Base-by-base conservation (phyloP, 2,888 invertebrate genomes). In the Spatulosminthurus flaviceps region DNA sequence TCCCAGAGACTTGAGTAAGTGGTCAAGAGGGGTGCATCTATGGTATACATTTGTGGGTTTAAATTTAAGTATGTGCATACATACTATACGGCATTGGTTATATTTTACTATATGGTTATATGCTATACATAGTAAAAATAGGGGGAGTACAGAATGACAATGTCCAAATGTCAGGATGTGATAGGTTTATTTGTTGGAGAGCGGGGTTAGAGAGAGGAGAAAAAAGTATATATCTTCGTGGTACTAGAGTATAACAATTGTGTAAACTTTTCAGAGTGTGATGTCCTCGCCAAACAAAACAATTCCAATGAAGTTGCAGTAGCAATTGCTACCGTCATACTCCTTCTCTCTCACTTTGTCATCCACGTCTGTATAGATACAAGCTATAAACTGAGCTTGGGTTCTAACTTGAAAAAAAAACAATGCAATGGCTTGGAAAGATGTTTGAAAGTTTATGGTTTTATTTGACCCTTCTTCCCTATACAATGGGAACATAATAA, bases 111-210 rank as follows among this genome's bases (percentile, higher is more conserved):
- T n/a, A n/a, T n/a, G n/a, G n/a, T n/a, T n/a, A n/a, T n/a, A n/a
- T n/a, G n/a, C n/a, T n/a, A 2, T 13, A 19, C 16, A n/a, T n/a
- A n/a, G 51, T 51, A n/a, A 9, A 51, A 51, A 51, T 51, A 51
- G 51, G n/a, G n/a, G 51, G 51, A n/a, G 19, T 16, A 51, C 16
- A 16, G n/a, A 51, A 51, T 51, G 51, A 51, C 51, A 51, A 51
- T 51, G 51, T 51, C 51, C 51, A 51, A n/a, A 19, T 16, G 51
- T 51, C 51, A 51, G 51, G 51, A 51, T 51, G 9, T 51, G 51
- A 51, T 51, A n/a, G 51, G 51, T 51, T 51, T 51, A 51, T 51
- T 51, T 51, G 51, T 51, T 34, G 34, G 34, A 51, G 51, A 51
- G 51, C 16, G 51, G 51, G 1, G 51, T 4, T 4, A 51, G 51